Base-by-base conservation (phyloP, 2,888 invertebrate genomes). In the Laothoe populi region DNA sequence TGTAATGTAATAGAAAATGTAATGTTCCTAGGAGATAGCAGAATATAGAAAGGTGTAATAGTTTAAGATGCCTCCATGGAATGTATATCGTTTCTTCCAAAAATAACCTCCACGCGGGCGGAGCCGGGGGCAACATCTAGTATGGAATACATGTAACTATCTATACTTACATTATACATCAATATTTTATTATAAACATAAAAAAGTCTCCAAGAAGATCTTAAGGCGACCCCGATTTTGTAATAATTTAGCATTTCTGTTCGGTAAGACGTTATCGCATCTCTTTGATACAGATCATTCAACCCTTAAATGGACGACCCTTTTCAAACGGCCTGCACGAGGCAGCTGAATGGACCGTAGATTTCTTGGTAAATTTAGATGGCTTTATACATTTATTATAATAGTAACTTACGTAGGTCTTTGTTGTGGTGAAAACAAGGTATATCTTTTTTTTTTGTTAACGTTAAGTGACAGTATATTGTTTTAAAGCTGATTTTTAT, bases 291-390 rank as follows among this genome's bases (percentile, higher is more conserved):
- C 16, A 53, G 53, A 53, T 53, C 35, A 35, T 35, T 53, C 53
- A 53, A 53, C 35, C 53, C 35, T 53, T 53, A 53, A 53, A 35
- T 53, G 19, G 35, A 35, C 31, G 53, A 53, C 53, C 53, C 53
- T 53, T 53, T 53, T 53, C 53, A 35, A 48, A 53, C 11, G 8
- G 31, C 53, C 1, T 31, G 35, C 53, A 11, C 19, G 31, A 53
- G 53, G 53, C 49, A 16, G 16, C 53, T 53, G 53, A 53, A 53
- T 53, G 19, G 53, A 19, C 44, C 19, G 31, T 5, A 35, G 11
- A 16, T 35, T 53, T 53, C 53, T 35, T 11, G 7, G 21, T 35
- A 53, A 35, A 53, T 35, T 19, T 35, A 35, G 53, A 53, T 53
- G 53, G 31, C 48, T 48, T 24, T 19, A 31, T 16, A 26, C n/a